A percentile compares a stretch with the other conserved stretches of the same genome.
Conservation (phyloP, 2,797 vertebrate genomes). For the Meriones psammophilus region DNA sequence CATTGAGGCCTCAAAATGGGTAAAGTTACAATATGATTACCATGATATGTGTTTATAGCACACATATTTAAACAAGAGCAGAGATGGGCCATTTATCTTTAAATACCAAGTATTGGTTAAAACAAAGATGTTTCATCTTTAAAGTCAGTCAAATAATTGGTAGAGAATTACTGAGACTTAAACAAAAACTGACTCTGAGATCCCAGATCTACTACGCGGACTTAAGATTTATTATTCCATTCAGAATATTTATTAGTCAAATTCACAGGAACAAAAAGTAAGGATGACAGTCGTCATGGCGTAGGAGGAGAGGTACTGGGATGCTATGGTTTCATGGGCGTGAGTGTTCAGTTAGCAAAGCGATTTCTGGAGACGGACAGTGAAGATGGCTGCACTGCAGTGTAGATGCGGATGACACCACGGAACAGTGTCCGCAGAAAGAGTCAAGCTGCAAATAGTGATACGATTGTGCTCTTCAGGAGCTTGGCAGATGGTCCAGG, state of each 20-base stretch:
- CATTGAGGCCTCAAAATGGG: background rate
- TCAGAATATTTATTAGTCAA: background rate
- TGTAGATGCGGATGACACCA: background rate
- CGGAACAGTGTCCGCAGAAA: background rate
- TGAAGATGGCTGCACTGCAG: background rate
- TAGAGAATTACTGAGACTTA: background rate
- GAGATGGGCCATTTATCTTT: background rate
- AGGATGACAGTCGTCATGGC: background rate
- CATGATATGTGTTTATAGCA: background rate
- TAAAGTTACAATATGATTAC: background rate
- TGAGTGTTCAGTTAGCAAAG: background rate
- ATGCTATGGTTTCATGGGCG: background rate
- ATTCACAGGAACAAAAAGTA: background rate
- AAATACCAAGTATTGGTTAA: background rate
- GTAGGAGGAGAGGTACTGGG: background rate
- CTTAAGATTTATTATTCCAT: background rate
- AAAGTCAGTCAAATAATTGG: background rate
- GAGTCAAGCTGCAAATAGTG: background rate
- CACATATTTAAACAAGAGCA: background rate
- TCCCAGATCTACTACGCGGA: background rate
- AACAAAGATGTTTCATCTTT: constrained; percentile 11
- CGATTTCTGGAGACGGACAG: background rate
- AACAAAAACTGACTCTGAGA: background rate
- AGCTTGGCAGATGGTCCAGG: background rate
- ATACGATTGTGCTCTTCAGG: background rate